Conservation (phyloP, 2,113 vertebrate genomes). For the Erpornis zantholeuca region DNA sequence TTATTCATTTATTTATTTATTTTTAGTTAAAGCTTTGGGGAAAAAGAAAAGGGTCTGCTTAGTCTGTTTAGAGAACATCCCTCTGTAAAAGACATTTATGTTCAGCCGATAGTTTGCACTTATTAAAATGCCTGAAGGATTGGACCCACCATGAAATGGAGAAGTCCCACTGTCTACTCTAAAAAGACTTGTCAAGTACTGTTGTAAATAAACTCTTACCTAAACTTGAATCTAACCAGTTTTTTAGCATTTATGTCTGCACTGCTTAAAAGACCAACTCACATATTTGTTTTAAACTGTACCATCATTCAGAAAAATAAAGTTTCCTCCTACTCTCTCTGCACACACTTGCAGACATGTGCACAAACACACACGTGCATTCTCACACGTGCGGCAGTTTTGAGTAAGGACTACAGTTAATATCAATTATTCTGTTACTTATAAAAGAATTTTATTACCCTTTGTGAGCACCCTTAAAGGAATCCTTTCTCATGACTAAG, state of each 20-base stretch:
- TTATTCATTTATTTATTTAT: not conserved
- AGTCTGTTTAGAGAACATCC: not conserved
- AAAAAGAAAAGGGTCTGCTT: not conserved
- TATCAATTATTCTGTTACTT: not conserved
- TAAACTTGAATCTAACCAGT: not conserved
- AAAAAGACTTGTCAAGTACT: not conserved
- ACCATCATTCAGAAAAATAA: not conserved
- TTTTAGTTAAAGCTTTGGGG: not conserved
- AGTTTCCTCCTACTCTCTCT: not conserved
- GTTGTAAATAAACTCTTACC: not conserved
- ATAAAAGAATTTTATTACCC: not conserved
- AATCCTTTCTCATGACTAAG: not conserved
- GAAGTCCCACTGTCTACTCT: not conserved
- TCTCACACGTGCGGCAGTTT: not conserved
- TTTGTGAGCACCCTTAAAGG: not conserved
- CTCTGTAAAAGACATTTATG: not conserved
- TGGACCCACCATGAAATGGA: not conserved
- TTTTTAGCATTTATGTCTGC: not conserved
- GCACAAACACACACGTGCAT: accelerated
- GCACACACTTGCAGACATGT: not conserved
- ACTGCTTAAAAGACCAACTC: not conserved
- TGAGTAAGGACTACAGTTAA: not conserved
- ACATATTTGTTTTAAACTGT: not conserved
- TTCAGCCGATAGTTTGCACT: not conserved
- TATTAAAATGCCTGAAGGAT: not conserved